Conservation (phyloP, 2,888 invertebrate genomes). For the Vesta saturnalis region DNA sequence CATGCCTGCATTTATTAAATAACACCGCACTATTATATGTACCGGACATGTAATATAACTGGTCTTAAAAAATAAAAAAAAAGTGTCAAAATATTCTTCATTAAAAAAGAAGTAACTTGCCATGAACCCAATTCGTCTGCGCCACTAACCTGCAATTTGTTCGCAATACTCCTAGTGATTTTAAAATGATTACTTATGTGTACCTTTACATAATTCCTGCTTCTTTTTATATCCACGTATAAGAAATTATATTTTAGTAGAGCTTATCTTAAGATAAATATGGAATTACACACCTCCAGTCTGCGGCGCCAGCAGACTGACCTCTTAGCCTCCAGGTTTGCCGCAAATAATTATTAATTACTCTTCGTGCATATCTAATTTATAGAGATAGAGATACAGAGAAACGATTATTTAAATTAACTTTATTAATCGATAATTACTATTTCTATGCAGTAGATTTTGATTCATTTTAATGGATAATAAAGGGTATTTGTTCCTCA, state of each 20-base stretch:
- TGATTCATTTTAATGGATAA: too few species aligned
- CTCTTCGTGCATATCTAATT: constrained; percentile 39
- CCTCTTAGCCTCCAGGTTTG: constrained; percentile 44
- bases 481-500: neutral
- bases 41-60: constrained; percentile 3
- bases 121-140: constrained; percentile 37
- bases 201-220: neutral
- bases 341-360: constrained; percentile 48
- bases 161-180: constrained; percentile 16
- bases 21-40: neutral
- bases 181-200: neutral
- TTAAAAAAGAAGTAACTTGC: constrained; percentile 24
- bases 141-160: constrained; percentile 42
- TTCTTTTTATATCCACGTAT: neutral
- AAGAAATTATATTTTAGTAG: constrained; percentile 20
- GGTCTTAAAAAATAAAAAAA: neutral
- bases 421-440: constrained; percentile 5
- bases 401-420: constrained; percentile 8
- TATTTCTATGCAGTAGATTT: neutral
- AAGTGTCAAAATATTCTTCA: constrained; percentile 17
- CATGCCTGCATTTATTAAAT: neutral
- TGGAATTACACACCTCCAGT: constrained; percentile 46
- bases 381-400: constrained; percentile 22
- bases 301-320: constrained; percentile 45
- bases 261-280: constrained; percentile 31